phyloP scores from a whole-genome alignment of 2,888 invertebrate species.

The Andrena marginata region DNA sequence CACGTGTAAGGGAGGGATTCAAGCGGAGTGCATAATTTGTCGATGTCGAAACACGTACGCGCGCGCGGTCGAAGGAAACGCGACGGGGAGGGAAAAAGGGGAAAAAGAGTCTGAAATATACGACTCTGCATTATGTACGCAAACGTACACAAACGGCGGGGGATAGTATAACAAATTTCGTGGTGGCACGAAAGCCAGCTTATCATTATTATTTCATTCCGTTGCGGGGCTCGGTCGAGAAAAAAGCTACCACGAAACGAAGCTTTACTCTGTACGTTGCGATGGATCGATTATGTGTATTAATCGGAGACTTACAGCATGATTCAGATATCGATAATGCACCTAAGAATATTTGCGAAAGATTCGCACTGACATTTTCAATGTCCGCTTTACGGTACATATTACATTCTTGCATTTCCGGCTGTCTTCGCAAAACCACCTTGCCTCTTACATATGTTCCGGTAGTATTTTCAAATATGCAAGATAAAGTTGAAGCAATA shows the following conservation, averaged over 20 bases:
- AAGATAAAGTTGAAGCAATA: too few species aligned
- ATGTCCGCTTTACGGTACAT: too few species aligned
- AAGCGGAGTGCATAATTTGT: constrained; percentile 7
- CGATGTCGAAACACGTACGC: constrained; percentile 21
- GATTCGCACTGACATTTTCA: too few species aligned
- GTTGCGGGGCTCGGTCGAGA: neutral
- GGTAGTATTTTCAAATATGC: too few species aligned
- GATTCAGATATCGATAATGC: too few species aligned
- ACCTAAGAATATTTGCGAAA: too few species aligned
- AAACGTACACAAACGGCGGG: constrained; percentile 9
- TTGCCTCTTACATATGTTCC: too few species aligned
- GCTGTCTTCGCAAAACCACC: too few species aligned
- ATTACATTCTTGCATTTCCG: too few species aligned
- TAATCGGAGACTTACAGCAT: too few species aligned
- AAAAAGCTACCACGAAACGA: neutral
- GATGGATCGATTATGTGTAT: too few species aligned
- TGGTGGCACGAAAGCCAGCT: constrained; percentile 37
- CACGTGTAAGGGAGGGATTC: constrained; percentile 7
- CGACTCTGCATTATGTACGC: constrained; percentile 7
- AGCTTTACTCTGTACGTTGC: too few species aligned
- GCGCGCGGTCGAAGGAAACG: neutral
- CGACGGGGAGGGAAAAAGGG: neutral
- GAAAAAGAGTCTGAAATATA: constrained; percentile 16
- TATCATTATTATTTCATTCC: constrained; percentile 49
- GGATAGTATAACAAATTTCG: constrained; percentile 43